phyloP scores from a whole-genome alignment of 2,888 invertebrate genomes.

The Stegana nigrithorax region DNA sequence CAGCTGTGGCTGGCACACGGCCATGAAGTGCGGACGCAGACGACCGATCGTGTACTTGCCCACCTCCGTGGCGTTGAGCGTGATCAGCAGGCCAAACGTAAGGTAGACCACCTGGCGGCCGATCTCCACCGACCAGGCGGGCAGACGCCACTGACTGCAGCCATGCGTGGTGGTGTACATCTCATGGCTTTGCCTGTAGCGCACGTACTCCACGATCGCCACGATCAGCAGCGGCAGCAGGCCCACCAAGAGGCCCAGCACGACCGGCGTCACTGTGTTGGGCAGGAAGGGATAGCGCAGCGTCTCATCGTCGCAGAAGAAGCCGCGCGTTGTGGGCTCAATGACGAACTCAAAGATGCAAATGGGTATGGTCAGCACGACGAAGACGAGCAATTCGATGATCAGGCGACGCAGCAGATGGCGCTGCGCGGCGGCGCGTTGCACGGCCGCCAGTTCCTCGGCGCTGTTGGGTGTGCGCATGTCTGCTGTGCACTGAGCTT shows the following conservation, averaged over 20 bases:
- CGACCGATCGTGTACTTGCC: slow-evolving; percentile 61
- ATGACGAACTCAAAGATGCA: slow-evolving; percentile 51
- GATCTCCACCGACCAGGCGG: slow-evolving; percentile 45
- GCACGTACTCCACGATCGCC: slow-evolving; percentile 48
- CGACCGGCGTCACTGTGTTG: slow-evolving; percentile 49
- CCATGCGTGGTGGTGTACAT: slow-evolving; percentile 33
- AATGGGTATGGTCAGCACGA: slow-evolving; percentile 49
- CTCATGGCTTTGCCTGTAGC: slow-evolving; percentile 34
- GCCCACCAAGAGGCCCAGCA: slow-evolving; percentile 44
- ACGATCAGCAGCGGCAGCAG: slow-evolving; percentile 41
- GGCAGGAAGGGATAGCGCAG: slow-evolving; percentile 53
- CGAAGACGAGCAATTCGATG: slow-evolving; percentile 48
- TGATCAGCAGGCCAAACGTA: slow-evolving; percentile 50
- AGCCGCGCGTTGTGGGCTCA: slow-evolving; percentile 55
- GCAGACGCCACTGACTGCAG: slow-evolving; percentile 39
- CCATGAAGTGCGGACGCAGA: slow-evolving; percentile 56
- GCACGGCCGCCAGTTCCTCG: slow-evolving; percentile 20
- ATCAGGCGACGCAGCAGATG: slow-evolving; percentile 40
- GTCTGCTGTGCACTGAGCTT: not conserved
- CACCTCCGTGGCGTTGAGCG: slow-evolving; percentile 59
- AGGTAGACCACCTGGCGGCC: slow-evolving; percentile 45
- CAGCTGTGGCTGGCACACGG: slow-evolving; percentile 83
- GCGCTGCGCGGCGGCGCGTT: slow-evolving; percentile 27
- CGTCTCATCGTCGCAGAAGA: slow-evolving; percentile 60
- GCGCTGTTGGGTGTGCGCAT: slow-evolving; percentile 7